Conservation (phyloP, 2,888 invertebrate species). For the Chrysopilus asiliformis region DNA sequence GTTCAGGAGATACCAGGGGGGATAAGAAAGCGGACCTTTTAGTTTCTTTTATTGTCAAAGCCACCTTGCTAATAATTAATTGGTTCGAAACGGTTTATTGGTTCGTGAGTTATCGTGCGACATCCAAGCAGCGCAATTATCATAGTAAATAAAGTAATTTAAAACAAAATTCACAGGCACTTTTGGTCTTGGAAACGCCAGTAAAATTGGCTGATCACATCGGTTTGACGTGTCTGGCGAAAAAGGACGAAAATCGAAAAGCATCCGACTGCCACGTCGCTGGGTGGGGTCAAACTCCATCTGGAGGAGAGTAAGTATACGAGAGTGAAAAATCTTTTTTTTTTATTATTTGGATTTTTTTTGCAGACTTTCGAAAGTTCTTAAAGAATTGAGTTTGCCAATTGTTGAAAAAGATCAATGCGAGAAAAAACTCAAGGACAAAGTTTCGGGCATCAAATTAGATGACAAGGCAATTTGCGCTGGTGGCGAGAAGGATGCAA, state of each 20-base stretch:
- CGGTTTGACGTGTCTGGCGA: slow-evolving; percentile 50
- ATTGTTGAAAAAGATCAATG: slow-evolving; percentile 45
- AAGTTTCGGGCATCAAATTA: slow-evolving; percentile 3
- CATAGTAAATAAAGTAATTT: too few relatives aligned
- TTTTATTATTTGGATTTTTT: not conserved
- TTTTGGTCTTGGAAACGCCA: slow-evolving; percentile 43
- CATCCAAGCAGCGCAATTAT: too few relatives aligned
- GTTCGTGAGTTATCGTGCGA: too few relatives aligned
- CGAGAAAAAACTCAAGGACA: slow-evolving; percentile 24
- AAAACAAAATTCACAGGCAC: too few relatives aligned
- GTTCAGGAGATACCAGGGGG: too few relatives aligned
- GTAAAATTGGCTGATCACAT: slow-evolving; percentile 46
- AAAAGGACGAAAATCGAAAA: slow-evolving; percentile 38
- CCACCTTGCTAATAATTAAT: too few relatives aligned
- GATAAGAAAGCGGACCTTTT: too few relatives aligned
- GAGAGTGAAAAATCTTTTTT: slow-evolving; percentile 39
- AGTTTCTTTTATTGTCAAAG: too few relatives aligned
- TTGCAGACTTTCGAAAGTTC: slow-evolving; percentile 22
- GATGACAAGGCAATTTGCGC: slow-evolving; percentile 8
- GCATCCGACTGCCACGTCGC: slow-evolving; percentile 39
- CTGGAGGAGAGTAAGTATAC: slow-evolving; percentile 40
- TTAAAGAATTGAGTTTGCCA: slow-evolving; percentile 53
- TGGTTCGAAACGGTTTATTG: too few relatives aligned
- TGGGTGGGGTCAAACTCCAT: slow-evolving; percentile 12
- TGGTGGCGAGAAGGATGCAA: slow-evolving; percentile 10